These are phyloP conservation scores for Temnothorax unifasciatus DNA, from an alignment of 2,888 invertebrate species.

Conservation along the genomic window DNA sequence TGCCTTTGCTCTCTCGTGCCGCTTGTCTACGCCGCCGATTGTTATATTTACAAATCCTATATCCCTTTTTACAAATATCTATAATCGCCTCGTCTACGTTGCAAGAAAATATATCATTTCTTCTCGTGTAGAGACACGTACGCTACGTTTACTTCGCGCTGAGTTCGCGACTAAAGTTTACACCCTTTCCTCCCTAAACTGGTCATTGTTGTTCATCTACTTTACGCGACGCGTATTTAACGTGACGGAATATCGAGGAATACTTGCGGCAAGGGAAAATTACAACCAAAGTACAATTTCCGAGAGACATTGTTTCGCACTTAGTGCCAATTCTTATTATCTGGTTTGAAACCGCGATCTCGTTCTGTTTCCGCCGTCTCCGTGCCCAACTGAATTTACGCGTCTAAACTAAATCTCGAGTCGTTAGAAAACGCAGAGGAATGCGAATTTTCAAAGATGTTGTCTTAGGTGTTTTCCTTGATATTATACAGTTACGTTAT, in stretches of 20 bases:
- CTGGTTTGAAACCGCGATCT: not conserved
- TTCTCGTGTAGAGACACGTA: conserved; percentile 39
- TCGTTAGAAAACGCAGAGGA: conserved; percentile 16
- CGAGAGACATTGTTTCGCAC: not conserved
- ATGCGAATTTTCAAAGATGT: conserved; percentile 15
- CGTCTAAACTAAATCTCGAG: conserved; percentile 1
- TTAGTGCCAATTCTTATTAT: conserved; percentile 6
- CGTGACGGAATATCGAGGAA: conserved; percentile 12
- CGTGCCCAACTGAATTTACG: not conserved
- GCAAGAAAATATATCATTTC: conserved; percentile 53
- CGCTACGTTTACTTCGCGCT: conserved; percentile 22
- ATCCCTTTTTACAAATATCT: conserved; percentile 54
- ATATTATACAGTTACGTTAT: conserved; percentile 35
- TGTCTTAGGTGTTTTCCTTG: not conserved
- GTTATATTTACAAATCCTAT: conserved; percentile 50
- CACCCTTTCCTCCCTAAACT: conserved; percentile 11
- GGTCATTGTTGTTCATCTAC: conserved; percentile 15
- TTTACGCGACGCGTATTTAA: conserved; percentile 15
- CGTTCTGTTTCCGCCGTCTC: not conserved
- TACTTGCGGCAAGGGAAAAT: not conserved
- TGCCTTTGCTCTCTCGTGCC: not conserved
- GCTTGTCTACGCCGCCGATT: conserved; percentile 25
- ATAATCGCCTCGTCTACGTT: conserved; percentile 29
- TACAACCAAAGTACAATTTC: conserved; percentile 2
- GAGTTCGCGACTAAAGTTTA: conserved; percentile 25